phyloP scores from a whole-genome alignment of 2,888 invertebrate genomes.

The Melolontha melolontha region DNA sequence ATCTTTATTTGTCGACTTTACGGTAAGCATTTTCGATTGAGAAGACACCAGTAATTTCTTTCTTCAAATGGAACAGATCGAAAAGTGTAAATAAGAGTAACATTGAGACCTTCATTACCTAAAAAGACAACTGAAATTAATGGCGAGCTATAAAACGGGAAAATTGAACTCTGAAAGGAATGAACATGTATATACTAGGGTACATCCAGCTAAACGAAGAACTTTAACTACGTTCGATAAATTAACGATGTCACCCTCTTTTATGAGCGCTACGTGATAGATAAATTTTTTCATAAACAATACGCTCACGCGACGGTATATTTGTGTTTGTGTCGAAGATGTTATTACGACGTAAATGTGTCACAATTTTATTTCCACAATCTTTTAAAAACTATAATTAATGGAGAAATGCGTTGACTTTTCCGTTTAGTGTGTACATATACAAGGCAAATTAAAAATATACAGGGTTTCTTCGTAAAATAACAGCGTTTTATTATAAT shows the following conservation, averaged over 20 bases:
- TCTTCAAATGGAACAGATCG: background rate
- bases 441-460: no score
- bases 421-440: no score
- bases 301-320: slow-evolving; percentile 8
- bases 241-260: slow-evolving; percentile 20
- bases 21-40: no score
- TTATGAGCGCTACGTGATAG: slow-evolving; percentile 25
- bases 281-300: slow-evolving; percentile 22
- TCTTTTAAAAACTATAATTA: slow-evolving; percentile 12
- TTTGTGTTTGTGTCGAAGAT: background rate
- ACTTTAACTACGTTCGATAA: slow-evolving; percentile 19
- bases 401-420: background rate
- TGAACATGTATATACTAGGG: slow-evolving; percentile 2
- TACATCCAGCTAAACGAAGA: background rate
- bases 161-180: slow-evolving; percentile 13
- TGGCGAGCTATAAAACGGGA: slow-evolving; percentile 19
- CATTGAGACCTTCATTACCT: slow-evolving; percentile 9
- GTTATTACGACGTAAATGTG: background rate
- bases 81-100: background rate
- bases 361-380: slow-evolving; percentile 2
- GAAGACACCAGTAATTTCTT: background rate
- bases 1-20: no score
- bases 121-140: slow-evolving; percentile 22
- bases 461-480: no score
- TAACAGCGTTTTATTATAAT: no score